These are phyloP conservation scores for Lasioglossum marginatum DNA, from an alignment of 2,888 invertebrate genomes.

Conservation along the genomic window DNA sequence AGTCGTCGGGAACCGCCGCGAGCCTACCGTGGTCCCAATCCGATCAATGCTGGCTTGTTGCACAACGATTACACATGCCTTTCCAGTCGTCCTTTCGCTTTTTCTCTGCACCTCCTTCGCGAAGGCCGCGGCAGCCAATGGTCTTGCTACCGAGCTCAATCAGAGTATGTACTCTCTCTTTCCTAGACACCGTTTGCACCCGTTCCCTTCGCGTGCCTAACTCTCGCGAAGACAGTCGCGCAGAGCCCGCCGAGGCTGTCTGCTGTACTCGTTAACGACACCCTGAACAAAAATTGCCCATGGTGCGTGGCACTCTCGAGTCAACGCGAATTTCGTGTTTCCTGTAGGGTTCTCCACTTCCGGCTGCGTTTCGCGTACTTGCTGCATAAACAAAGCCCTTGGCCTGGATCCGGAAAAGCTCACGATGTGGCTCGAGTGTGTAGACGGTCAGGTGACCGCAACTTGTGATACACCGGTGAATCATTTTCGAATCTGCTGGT, in stretches of 20 bases:
- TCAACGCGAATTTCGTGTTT: neutral
- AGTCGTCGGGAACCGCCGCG: conserved; percentile 32
- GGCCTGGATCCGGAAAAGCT: neutral
- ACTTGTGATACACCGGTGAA: conserved; percentile 4
- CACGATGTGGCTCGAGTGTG: conserved; percentile 10
- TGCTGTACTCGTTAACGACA: neutral
- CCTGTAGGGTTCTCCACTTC: neutral
- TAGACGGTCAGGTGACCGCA: neutral
- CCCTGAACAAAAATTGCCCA: neutral
- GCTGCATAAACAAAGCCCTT: neutral
- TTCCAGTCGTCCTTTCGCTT: conserved; percentile 70
- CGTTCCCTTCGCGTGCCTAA: conserved; percentile 1
- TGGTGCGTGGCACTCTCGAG: neutral
- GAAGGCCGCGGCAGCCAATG: conserved; percentile 33
- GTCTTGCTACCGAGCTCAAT: neutral
- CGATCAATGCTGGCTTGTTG: conserved; percentile 45
- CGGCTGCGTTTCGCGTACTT: neutral
- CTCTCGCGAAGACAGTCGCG: conserved; percentile 30
- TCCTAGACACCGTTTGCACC: neutral
- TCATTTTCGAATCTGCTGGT: neutral
- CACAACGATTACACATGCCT: conserved; percentile 56
- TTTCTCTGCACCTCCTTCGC: conserved; percentile 50
- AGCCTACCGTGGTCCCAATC: conserved; percentile 24
- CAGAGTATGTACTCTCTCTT: neutral
- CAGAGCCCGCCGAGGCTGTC: conserved; percentile 7